A percentile compares a stretch with the other conserved stretches of the same genome.
Conservation (phyloP, 2,113 vertebrate genomes). For the Dicentrarchus labrax region DNA sequence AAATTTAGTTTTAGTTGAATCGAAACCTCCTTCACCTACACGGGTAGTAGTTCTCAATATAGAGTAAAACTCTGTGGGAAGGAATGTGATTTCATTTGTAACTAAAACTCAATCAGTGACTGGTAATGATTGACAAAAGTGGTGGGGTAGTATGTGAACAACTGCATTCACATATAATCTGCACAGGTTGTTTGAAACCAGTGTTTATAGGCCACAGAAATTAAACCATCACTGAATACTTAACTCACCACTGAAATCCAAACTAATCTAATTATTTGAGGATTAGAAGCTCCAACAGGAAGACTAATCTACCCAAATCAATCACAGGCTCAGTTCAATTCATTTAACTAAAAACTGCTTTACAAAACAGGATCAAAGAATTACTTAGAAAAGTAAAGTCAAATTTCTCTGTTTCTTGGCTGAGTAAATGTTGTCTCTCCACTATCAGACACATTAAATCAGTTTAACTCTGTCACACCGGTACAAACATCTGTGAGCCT, state of each 20-base stretch:
- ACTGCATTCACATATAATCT: too few species aligned
- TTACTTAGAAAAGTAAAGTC: too few species aligned
- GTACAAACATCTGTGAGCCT: too few species aligned
- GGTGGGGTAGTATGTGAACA: too few species aligned
- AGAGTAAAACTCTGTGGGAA: too few species aligned
- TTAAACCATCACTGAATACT: background rate
- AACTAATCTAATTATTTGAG: slow-evolving; percentile 6
- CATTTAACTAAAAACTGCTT: background rate
- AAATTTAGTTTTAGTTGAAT: background rate
- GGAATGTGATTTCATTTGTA: too few species aligned
- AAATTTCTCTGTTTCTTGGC: background rate
- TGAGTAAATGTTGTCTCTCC: background rate
- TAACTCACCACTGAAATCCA: slow-evolving; percentile 11
- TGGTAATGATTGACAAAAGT: too few species aligned
- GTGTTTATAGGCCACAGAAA: background rate
- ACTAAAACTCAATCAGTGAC: too few species aligned
- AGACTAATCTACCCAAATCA: background rate
- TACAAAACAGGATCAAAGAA: background rate
- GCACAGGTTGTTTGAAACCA: too few species aligned
- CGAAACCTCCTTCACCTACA: background rate
- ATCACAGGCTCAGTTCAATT: background rate
- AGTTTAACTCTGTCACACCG: too few species aligned
- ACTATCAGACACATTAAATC: background rate
- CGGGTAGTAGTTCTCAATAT: too few species aligned
- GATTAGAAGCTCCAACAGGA: slow-evolving; percentile 2